phyloP scores from a whole-genome alignment of 2,888 invertebrate species.

The Tipula confusa region DNA sequence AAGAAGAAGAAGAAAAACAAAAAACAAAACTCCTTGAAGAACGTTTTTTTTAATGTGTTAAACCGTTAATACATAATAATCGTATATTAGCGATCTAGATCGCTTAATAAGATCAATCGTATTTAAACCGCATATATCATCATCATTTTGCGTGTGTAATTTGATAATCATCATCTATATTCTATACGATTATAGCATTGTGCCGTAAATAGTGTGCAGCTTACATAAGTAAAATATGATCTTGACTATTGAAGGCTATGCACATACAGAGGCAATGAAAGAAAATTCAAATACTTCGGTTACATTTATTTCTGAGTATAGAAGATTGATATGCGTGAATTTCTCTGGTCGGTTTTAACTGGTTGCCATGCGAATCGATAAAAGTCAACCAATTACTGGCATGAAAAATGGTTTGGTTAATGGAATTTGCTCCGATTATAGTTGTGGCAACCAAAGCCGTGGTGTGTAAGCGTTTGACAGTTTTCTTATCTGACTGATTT shows the following conservation, averaged over 20 bases:
- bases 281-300: not conserved
- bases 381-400: too few species aligned
- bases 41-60: not conserved
- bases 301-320: not conserved
- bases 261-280: not conserved
- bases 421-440: too few species aligned
- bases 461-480: too few species aligned
- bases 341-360: too few species aligned
- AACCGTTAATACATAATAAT: conserved; percentile 3
- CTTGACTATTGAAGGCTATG: not conserved
- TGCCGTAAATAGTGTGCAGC: not conserved
- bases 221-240: not conserved
- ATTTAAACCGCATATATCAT: not conserved
- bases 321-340: too few species aligned
- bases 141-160: not conserved
- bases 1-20: not conserved
- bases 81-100: not conserved
- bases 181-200: not conserved
- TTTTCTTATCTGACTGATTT: too few species aligned
- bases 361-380: too few species aligned
- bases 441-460: too few species aligned
- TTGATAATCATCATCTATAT: not conserved
- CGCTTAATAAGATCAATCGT: not conserved
- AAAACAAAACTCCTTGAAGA: not conserved
- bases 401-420: too few species aligned